Base-by-base conservation (phyloP, 1,140 invertebrate species). In the Trinorchestia longiramus region DNA sequence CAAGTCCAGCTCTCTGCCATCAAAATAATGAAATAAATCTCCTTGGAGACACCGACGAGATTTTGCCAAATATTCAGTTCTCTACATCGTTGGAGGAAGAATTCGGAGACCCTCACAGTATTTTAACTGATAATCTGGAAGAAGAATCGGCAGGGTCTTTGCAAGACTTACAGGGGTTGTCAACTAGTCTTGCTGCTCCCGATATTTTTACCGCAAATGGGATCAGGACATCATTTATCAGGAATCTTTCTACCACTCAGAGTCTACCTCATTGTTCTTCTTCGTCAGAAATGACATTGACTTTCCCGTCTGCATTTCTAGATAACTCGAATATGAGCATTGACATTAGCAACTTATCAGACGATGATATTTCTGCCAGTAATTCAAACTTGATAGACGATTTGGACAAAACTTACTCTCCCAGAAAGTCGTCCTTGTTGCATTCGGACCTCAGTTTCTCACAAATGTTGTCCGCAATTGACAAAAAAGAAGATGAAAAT, bases 251-350 rank as follows among this genome's bases (percentile, higher is more conserved):
- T 45, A 11, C 44, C 0, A 47, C 92, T 40, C 92, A 94, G 43
- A 94, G 40, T 94, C 41, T 94, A 40, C 92, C 92, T 8, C 92
- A 94, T 36, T 40, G 92, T 11, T 45, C 43, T 17, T 45, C 43
- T 94, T 43, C 92, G 6, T 77, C 96, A 57, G 96, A 96, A 88
- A 92, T 97, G 44, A 96, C 96, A 19, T 96, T 96, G 44, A 95
- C 95, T 8, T 96, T 96, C 95, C 87, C 95, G 15, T 96, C 95
- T 23, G 53, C 96, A 43, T 97, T 97, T 95, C 95, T 97, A 23
- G 96, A 97, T 40, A 97, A 96, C 87, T 97, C 96, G 28, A 97
- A 97, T 77, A 97, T 97, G 96, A 96, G 96, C 43, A 96, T 97
- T 95, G 96, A 97, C 47, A 97, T 97, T 57, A 95, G 95, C 88